Evolutionary conservation across 2,113 vertebrate genomes (phyloP), one percentile per base, ranked within the genome.

Genomic region (Perca schrenkii): DNA sequence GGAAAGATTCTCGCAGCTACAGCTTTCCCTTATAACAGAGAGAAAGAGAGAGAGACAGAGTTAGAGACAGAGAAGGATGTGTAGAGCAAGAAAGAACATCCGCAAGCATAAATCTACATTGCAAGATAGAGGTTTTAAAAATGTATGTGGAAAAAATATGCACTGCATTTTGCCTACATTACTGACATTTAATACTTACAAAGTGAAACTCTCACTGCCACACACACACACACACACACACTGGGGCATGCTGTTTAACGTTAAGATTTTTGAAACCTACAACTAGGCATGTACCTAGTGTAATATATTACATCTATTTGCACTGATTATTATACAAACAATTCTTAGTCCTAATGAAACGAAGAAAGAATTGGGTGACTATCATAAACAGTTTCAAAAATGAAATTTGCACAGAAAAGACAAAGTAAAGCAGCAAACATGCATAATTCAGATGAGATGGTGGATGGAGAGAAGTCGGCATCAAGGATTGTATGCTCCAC

Each of bases 11-110:
- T 52, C 21, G 34, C 68, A 65, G 43, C 54, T 61, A 67, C 52
- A 79, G 60, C 49, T 87, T 83, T 36, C n/a, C 56, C 31, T 85
- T 57, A 46, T 31, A 72, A 63, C 40, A 70, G 66, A 74, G 61
- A 84, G 36, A 66, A 82, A 77, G 69, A 60, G 72, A 81, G 58
- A 81, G 58, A 70, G 25, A 78, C 47, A 36, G 36, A 6, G 43
- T 77, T 46, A 63, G 56, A 74, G 31, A 43, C 28, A 76, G 28
- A 75, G 34, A 34, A 16, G 47, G 64, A 56, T 1, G 0, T 11
- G 17, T 22, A 47, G 25, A 65, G 46, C 58, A 52, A 19, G 17
- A 80, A 80, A 85, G 57, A 70, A 66, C 74, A 72, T 60, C 60
- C 28, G 31, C 6, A 31, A 70, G 60, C 52, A 81, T 43, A 34